Evolutionary conservation across 2,888 invertebrate genomes (phyloP), one percentile per base, ranked within the genome.

Genomic region (Eristalis pertinax): DNA sequence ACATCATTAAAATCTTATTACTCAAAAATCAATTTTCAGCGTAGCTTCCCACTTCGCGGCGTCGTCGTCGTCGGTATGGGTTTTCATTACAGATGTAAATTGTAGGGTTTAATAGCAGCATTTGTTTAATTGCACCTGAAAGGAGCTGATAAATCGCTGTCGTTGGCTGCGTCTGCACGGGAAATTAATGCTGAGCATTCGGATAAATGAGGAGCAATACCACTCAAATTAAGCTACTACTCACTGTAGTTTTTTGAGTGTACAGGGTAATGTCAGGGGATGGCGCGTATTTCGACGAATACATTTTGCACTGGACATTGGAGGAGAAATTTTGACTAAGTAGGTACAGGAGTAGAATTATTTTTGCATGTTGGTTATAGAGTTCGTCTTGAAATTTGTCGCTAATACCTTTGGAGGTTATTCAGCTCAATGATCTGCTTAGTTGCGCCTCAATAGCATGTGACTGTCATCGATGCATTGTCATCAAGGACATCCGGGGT

Each of bases 1-100:
- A 41, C 15, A 24, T 19, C 67, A 76, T 76, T 76, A 76, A 76
- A 76, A 60, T 41, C 29, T 60, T 67, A 76, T 76, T 68, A 67
- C 41, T 76, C 26, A 41, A 76, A 76, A 29, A 67, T 67, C 67
- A 58, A 76, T 67, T 50, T 50, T 50, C 19, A 38, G 13, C 38
- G 38, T 11, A 10, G 38, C 13, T 38, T 38, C 50, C 50, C 19
- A 0, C 2, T 7, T 8, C 8, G 19, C 4, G 4, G 7, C n/a
- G 50, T n/a, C n/a, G 32, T 32, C 5, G 32, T 4, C 8, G 1
- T 26, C 50, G n/a, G 50, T 19, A 8, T 19, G n/a, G 50, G 50
- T 50, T 50, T 19, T 50, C 50, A 50, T 50, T 50, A 50, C 50
- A 50, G 50, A 50, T 19, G 50, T 50, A 50, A 50, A 50, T 50